Evolutionary conservation across 2,888 invertebrate species (phyloP), one percentile per base, ranked within the genome.

Genomic region (Drosophila lacicola): DNA sequence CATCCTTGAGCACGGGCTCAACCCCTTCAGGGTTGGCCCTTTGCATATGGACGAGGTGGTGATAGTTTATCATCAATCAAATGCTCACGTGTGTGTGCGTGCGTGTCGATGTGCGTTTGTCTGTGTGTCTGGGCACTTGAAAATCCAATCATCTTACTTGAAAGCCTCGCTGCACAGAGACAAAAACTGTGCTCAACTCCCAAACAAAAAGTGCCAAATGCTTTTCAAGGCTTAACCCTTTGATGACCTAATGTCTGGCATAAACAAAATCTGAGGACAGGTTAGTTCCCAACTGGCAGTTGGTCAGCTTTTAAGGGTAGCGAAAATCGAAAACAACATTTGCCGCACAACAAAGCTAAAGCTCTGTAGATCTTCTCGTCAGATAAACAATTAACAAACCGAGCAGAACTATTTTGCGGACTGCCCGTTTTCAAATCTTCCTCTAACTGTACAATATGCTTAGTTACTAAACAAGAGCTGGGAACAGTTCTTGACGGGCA

Each of bases 41-140:
- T 39, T 14, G 11, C 33, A 44, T 49, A 19, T 42, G 44, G 41
- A 34, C 46, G 60, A 60, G 49, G 49, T 67, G 66, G 50, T 67
- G 65, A 61, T 71, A 77, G 77, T 77, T 72, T 63, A 78, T 72
- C 71, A 80, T 80, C 69, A 77, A 70, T 76, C 80, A 72, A 69
- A 63, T 56, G 37, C 58, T 53, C 36, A 51, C 33, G 4, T 46
- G 10, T 37, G 17, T 54, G 36, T 36, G 8, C 45, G 14, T 17
- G 10, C 44, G 11, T 33, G 19, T 44, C 17, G 17, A 8, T 34
- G 5, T 53, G 14, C 9, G 33, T 47, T n/a, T 61, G n/a, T 21
- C 2, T 46, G 33, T 33, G 33, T 46, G 36, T 41, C 39, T 42
- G 13, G 5, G 37, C 54, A 64, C 72, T 70, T 70, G 56, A 74